Percentiles rank a stretch among this genome's conserved stretches.
Conservation (phyloP, 2,797 vertebrate genomes). For the Gymnoscopelus braueri region DNA sequence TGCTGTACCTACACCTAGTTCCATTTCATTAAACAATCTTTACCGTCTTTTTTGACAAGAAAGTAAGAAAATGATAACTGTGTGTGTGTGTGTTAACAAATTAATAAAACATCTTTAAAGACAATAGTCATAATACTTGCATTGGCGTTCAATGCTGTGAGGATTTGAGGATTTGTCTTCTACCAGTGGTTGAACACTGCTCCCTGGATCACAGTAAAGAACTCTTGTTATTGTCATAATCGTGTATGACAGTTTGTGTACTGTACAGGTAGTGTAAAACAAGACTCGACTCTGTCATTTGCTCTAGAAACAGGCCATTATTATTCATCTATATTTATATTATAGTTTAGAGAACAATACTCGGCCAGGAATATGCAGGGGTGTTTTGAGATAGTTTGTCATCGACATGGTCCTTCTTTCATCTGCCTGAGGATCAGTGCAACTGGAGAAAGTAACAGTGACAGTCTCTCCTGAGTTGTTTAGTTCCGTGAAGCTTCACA, state of each 20-base stretch:
- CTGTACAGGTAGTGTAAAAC: not conserved
- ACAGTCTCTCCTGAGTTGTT: constrained; percentile 27
- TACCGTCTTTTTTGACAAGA: not conserved
- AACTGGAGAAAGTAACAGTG: no score
- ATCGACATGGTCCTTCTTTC: no score
- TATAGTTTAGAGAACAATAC: no score
- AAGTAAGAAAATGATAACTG: no score
- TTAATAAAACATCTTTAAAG: no score
- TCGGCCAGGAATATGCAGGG: no score
- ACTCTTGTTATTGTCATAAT: constrained; percentile 15
- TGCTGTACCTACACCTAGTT: no score
- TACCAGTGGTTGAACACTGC: not conserved
- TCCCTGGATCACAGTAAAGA: constrained; percentile 16
- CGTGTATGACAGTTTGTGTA: constrained; percentile 10
- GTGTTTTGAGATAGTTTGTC: no score
- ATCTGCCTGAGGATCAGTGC: no score
- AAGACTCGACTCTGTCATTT: not conserved
- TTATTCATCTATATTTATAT: no score
- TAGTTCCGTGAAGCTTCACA: constrained; percentile 41
- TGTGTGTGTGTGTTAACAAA: no score
- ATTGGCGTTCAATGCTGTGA: constrained; percentile 27
- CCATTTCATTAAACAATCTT: not conserved
- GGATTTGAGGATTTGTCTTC: constrained; percentile 44
- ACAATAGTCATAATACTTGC: constrained; percentile 9
- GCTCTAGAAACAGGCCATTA: not conserved